Percentiles rank a stretch among this genome's conserved stretches.
Conservation (phyloP, 2,113 vertebrate genomes). For the Corythaixoides concolor region DNA sequence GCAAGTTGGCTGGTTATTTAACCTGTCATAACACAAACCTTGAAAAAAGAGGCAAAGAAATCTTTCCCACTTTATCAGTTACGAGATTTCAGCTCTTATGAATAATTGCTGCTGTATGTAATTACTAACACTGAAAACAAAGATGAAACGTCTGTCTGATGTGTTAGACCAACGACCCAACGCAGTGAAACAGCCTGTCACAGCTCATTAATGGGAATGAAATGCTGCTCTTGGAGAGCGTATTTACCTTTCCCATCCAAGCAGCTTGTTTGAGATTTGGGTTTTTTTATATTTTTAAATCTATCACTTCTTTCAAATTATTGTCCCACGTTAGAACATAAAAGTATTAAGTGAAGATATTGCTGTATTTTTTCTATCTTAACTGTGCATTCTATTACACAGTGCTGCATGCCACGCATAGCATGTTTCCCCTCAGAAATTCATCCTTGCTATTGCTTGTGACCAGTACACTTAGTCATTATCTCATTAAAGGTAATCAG, state of each 20-base stretch:
- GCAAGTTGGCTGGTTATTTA: neutral
- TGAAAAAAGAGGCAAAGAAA: neutral
- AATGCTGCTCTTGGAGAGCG: neutral
- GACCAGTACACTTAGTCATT: neutral
- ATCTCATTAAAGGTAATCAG: neutral
- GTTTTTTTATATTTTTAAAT: neutral
- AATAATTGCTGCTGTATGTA: neutral
- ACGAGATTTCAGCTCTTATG: neutral
- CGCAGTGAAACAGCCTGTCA: rapidly evolving
- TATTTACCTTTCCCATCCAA: neutral
- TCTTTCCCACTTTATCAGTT: neutral
- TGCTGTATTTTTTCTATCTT: neutral
- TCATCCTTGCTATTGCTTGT: neutral
- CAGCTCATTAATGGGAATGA: neutral
- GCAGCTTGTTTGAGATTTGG: neutral
- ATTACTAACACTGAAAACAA: neutral
- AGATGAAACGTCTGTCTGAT: neutral
- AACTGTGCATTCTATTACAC: neutral
- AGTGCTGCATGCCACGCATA: neutral
- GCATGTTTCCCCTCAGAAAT: neutral
- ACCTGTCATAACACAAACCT: neutral
- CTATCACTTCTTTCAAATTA: neutral
- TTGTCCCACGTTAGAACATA: neutral
- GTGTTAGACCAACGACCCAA: neutral
- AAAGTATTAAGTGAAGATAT: neutral